phyloP scores from a whole-genome alignment of 2,888 invertebrate genomes.

The Oligia strigilis region DNA sequence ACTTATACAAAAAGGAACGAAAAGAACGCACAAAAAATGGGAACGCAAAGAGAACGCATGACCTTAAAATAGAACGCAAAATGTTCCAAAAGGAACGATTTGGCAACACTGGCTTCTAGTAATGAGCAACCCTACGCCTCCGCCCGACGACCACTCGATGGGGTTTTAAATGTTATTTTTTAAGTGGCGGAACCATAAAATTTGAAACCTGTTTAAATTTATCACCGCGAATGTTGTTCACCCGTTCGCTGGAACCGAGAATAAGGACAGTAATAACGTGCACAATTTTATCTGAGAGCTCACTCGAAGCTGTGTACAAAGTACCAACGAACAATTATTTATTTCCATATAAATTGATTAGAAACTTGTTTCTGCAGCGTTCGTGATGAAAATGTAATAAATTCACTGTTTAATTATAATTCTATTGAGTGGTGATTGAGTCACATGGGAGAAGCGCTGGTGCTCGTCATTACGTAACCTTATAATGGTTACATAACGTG shows the following conservation, averaged over 20 bases:
- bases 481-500: conserved; percentile 30
- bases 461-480: conserved; percentile 24
- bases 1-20: too few species aligned
- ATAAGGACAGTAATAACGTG: conserved; percentile 20
- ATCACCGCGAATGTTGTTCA: conserved; percentile 47
- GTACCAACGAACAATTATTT: conserved; percentile 22
- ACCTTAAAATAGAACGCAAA: too few species aligned
- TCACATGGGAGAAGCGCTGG: conserved; percentile 34
- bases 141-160: conserved; percentile 41
- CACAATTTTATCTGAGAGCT: conserved; percentile 25
- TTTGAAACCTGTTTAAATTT: conserved; percentile 58
- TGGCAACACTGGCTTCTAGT: too few species aligned
- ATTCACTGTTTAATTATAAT: conserved; percentile 43
- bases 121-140: conserved; percentile 73
- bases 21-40: too few species aligned
- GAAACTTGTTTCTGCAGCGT: conserved; percentile 27
- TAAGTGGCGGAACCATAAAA: conserved; percentile 58
- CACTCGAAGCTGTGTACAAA: conserved; percentile 8
- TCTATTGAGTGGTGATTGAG: conserved; percentile 24
- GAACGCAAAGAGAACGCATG: too few species aligned
- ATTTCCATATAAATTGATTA: conserved; percentile 42
- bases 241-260: conserved; percentile 19
- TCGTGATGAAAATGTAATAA: conserved; percentile 37
- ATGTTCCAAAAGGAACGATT: too few species aligned
- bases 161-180: conserved; percentile 63